Base-by-base conservation (phyloP, 2,888 invertebrate genomes). In the Drosophila merina region DNA sequence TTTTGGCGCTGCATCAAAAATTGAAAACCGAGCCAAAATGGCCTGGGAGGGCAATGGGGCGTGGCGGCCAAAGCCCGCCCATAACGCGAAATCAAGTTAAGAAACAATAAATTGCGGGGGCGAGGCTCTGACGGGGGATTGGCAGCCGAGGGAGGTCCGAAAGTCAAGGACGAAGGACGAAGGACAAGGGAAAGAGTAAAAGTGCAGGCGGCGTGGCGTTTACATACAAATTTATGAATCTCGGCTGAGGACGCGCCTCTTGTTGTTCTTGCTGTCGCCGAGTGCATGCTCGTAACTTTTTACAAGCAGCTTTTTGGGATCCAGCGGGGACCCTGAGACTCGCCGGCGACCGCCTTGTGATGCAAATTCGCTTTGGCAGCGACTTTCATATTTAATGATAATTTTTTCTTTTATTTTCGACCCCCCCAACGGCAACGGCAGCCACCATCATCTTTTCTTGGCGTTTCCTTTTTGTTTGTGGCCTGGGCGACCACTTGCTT, bases 291-390 rank as follows among this genome's bases (percentile, higher is more conserved):
- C 67, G 56, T 71, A 81, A 84, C 71, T 77, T 84, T 79, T 56
- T 70, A 75, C 68, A 57, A 77, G 77, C 82, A 67, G 74, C 62
- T 66, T 71, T 49, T 59, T 49, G 36, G 47, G 20, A 26, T 7
- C 40, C 40, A 20, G 7, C 40, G 40, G 40, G 62, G 78, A 71
- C 83, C 85, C 74, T 80, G 85, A 89, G 89, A 89, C 89, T 79
- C 62, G 55, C 57, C 62, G 89, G 88, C 89, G 89, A 83, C 89
- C 66, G 80, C 80, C 88, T 86, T 88, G 88, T 86, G 81, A 85
- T 88, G 85, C 81, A 86, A 88, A 85, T 88, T 88, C 62, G 55
- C 75, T 76, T 77, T 88, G 82, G 74, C 81, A 86, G 72, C 69
- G 74, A 70, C 80, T 85, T 83, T 86, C 83, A 88, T 75, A 85